Evolutionary conservation across 2,888 invertebrate genomes (phyloP).

Genomic region (Kryphioiulus occultus): DNA sequence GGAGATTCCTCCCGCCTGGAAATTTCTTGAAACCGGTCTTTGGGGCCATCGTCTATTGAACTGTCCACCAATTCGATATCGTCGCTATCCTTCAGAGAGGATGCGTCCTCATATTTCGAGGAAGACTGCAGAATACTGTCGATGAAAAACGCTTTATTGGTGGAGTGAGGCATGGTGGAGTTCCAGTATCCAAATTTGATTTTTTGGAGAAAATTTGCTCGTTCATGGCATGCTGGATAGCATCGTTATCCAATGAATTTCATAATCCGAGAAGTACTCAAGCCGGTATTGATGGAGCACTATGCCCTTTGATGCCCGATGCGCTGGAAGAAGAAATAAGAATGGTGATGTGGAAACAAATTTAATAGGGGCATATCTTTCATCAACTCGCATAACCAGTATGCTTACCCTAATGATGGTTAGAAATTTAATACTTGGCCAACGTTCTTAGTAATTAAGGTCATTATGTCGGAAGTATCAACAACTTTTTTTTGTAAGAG

Average conservation of each 20-base stretch:
- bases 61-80: conserved; percentile 14
- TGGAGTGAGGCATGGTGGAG: not conserved
- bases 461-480: too few species aligned
- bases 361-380: too few species aligned
- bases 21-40: conserved; percentile 6
- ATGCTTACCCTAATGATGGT: too few species aligned
- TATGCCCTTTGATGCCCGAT: too few species aligned
- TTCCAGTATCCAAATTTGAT: not conserved
- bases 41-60: not conserved
- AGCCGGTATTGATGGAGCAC: too few species aligned
- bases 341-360: too few species aligned
- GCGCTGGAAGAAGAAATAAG: too few species aligned
- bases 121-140: conserved; percentile 44
- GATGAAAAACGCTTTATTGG: conserved; percentile 41
- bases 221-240: not conserved
- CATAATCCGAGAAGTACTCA: not conserved
- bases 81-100: not conserved
- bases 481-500: too few species aligned
- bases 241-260: not conserved
- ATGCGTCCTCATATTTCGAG: not conserved
- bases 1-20: not conserved
- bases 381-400: too few species aligned
- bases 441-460: too few species aligned
- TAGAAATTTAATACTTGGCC: too few species aligned
- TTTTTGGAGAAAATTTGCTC: not conserved